Conservation (phyloP, 1,140 invertebrate genomes). For the Atta cephalotes region DNA sequence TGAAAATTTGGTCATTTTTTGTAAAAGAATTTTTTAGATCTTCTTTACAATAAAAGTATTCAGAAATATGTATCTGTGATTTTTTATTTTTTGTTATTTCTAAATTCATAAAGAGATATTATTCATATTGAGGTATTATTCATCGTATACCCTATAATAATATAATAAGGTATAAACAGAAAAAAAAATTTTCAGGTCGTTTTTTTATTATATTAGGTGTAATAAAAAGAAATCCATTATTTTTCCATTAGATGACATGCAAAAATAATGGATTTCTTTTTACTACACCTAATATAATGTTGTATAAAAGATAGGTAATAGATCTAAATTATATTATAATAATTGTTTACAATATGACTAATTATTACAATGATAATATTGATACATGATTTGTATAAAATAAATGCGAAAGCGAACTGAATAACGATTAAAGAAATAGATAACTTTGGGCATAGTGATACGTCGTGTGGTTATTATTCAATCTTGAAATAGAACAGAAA, state of each 20-base stretch:
- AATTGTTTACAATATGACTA: not conserved
- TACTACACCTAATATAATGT: not conserved
- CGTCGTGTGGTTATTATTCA: not conserved
- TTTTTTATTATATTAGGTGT: not conserved
- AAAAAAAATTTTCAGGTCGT: too few relatives aligned
- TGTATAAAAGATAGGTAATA: not conserved
- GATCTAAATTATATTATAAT: not conserved
- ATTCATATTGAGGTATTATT: too few relatives aligned
- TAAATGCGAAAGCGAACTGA: not conserved
- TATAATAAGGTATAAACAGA: not conserved
- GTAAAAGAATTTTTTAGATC: too few relatives aligned
- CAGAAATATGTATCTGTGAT: too few relatives aligned
- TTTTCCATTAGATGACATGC: too few relatives aligned
- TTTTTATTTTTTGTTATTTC: too few relatives aligned
- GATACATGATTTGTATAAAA: not conserved
- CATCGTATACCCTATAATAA: too few relatives aligned
- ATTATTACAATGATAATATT: not conserved
- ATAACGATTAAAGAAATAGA: conserved; percentile 12
- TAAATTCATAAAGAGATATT: too few relatives aligned
- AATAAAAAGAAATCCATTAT: too few relatives aligned
- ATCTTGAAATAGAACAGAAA: not conserved
- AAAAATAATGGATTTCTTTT: too few relatives aligned
- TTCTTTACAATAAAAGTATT: too few relatives aligned
- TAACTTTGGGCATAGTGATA: not conserved
- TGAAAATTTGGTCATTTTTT: too few relatives aligned